A percentile compares a stretch with the other conserved stretches of the same genome.
Conservation (phyloP, 2,797 vertebrate species). For the Hafferia zeledoni region DNA sequence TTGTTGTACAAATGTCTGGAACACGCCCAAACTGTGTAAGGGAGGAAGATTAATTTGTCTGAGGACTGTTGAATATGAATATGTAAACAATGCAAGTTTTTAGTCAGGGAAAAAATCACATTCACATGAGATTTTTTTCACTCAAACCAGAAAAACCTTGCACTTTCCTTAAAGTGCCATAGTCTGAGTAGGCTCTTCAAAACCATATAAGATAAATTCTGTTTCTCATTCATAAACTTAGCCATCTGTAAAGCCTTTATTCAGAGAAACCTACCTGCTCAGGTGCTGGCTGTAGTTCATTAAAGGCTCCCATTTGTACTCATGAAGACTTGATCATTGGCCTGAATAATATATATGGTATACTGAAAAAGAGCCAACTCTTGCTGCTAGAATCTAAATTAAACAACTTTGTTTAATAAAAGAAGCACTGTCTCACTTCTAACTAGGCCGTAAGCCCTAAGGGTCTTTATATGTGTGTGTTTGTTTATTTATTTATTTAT, state of each 20-base stretch:
- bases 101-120: neutral
- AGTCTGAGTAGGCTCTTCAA: neutral
- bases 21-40: neutral
- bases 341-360: slow-evolving; percentile 15
- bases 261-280: slow-evolving; percentile 46
- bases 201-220: slow-evolving; percentile 31
- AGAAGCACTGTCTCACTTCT: slow-evolving; percentile 21
- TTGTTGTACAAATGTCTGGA: neutral
- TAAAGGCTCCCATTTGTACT: slow-evolving; percentile 39
- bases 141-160: neutral
- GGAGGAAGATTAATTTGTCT: neutral
- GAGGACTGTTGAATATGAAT: neutral
- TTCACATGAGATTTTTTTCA: neutral
- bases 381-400: slow-evolving; percentile 40
- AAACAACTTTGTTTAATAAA: slow-evolving; percentile 57
- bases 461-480: neutral
- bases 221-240: slow-evolving; percentile 48
- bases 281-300: slow-evolving; percentile 15
- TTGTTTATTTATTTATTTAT: slow-evolving; percentile 31
- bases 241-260: slow-evolving; percentile 1
- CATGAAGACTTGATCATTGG: slow-evolving; percentile 32
- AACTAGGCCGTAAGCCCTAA: slow-evolving; percentile 22
- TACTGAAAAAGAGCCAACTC: slow-evolving; percentile 20
- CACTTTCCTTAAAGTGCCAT: neutral
- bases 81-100: neutral